Percentiles rank a stretch among this genome's conserved stretches.
phyloP scores from a whole-genome alignment of 1,140 invertebrate species.

The honey bee (Apis mellifera) region DNA sequence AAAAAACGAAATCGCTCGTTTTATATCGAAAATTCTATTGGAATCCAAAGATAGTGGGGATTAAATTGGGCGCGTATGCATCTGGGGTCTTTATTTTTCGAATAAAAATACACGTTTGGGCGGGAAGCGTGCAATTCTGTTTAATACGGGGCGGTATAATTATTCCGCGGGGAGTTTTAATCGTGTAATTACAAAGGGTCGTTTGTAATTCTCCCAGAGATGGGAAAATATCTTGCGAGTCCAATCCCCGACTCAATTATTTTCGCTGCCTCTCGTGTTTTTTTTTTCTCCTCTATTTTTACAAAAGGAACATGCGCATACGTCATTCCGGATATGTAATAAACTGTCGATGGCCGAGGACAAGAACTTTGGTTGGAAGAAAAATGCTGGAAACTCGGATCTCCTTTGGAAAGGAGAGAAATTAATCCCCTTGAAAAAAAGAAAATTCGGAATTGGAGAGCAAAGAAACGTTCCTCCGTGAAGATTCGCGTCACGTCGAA shows the following conservation, averaged over 20 bases:
- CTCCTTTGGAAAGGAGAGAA: background rate
- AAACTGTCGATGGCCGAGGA: too few species aligned
- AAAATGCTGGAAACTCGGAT: too few species aligned
- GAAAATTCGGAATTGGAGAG: background rate
- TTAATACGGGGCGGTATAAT: background rate
- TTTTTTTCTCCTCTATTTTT: background rate
- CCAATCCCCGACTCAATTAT: background rate
- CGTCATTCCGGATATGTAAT: too few species aligned
- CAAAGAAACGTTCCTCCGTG: conserved; percentile 20
- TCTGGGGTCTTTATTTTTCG: too few species aligned
- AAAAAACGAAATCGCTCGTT: background rate
- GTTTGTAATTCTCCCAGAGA: background rate
- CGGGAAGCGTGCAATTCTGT: background rate
- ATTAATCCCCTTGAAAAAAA: background rate
- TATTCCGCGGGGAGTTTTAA: background rate
- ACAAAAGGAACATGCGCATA: too few species aligned
- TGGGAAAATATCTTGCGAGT: background rate
- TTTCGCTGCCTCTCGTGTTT: background rate
- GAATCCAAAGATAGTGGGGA: background rate
- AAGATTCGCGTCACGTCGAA: conserved; percentile 65
- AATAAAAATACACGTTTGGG: background rate
- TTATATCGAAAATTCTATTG: background rate
- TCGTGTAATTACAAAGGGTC: background rate
- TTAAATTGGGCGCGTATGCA: too few species aligned
- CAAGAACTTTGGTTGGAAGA: too few species aligned